A percentile compares a stretch with the other conserved stretches of the same genome.
These are phyloP conservation scores for Oceanites oceanicus DNA, from an alignment of 2,113 vertebrate genomes.

Conservation along the genomic window DNA sequence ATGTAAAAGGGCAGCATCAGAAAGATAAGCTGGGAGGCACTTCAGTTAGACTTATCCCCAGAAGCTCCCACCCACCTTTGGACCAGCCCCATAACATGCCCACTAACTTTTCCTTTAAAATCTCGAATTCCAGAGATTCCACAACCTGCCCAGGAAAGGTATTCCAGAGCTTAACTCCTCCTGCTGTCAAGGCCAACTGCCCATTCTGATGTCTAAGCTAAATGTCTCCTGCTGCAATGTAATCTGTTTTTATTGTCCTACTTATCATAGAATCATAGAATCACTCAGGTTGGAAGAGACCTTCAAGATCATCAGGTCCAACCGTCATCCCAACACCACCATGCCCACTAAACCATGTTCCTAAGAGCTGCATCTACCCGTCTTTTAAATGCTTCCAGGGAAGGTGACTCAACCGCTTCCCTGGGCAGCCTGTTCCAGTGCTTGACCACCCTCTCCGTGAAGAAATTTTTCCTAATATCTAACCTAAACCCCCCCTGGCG, in stretches of 20 bases:
- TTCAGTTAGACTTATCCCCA: neutral
- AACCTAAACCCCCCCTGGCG: too few species aligned
- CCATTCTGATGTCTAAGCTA: neutral
- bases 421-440: too few species aligned
- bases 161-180: neutral
- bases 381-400: too few species aligned
- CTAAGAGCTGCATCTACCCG: too few species aligned
- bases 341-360: too few species aligned
- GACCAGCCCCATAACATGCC: neutral
- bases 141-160: neutral
- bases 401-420: too few species aligned
- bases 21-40: neutral
- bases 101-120: neutral
- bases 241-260: neutral
- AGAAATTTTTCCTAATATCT: too few species aligned
- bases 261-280: too few species aligned
- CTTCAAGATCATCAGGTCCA: too few species aligned
- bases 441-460: too few species aligned
- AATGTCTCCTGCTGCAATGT: neutral
- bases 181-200: neutral
- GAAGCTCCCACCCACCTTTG: neutral
- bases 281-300: too few species aligned
- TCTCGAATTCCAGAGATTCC: neutral
- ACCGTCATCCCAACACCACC: too few species aligned
- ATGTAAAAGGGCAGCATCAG: fast-evolving